phyloP scores from a whole-genome alignment of 2,797 vertebrate species.

The Galago senegalensis region DNA sequence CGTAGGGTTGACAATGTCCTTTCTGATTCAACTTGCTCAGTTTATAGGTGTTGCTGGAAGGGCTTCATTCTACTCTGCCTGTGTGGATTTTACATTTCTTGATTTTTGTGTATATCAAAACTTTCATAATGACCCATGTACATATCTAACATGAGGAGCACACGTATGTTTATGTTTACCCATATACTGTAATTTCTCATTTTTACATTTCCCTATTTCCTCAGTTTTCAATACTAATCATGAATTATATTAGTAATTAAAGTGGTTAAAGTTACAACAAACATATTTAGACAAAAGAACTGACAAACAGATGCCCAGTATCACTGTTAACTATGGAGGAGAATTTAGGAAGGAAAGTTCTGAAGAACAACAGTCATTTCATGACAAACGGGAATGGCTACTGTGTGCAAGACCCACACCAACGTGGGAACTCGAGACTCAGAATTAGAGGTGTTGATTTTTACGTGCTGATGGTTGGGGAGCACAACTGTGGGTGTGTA shows the following conservation, averaged over 20 bases:
- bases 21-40: too few species aligned
- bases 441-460: background rate
- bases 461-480: background rate
- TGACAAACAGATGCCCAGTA: background rate
- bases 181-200: background rate
- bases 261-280: background rate
- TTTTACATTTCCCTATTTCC: background rate
- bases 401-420: background rate
- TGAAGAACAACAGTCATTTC: too few species aligned
- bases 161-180: background rate
- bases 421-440: background rate
- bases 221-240: background rate
- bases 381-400: background rate
- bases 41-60: too few species aligned
- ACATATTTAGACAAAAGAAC: background rate
- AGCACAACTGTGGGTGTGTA: background rate
- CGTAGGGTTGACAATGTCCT: too few species aligned
- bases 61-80: too few species aligned
- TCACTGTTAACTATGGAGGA: background rate
- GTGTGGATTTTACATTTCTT: too few species aligned
- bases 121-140: background rate
- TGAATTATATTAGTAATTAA: background rate
- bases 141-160: background rate
- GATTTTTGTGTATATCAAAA: too few species aligned
- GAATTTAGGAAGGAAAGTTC: background rate